Conservation (phyloP, 2,797 vertebrate species). For the Synaphobranchus kaupii region DNA sequence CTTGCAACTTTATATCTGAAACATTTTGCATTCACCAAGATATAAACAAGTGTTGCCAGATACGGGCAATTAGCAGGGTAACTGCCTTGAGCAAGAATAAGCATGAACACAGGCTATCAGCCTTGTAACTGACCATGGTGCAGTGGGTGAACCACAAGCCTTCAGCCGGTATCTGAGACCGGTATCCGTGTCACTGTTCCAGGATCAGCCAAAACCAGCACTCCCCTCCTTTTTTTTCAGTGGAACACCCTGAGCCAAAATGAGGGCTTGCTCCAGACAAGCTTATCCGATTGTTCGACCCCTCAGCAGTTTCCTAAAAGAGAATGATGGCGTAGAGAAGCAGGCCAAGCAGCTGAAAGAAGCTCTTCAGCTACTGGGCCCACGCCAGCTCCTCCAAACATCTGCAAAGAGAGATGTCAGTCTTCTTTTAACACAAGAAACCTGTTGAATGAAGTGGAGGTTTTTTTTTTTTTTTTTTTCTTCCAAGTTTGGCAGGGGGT, state of each 20-base stretch:
- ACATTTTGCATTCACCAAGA: too few species aligned
- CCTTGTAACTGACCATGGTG: constrained; percentile 34
- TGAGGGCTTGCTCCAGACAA: neutral
- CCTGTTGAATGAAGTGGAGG: constrained; percentile 55
- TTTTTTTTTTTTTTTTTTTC: neutral
- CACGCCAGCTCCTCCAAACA: constrained; percentile 39
- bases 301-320: neutral
- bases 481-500: constrained; percentile 16
- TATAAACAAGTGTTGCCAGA: too few species aligned
- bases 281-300: neutral
- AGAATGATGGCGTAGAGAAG: neutral
- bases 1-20: too few species aligned
- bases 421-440: constrained; percentile 53
- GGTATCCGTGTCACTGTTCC: neutral
- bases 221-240: neutral
- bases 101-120: too few species aligned
- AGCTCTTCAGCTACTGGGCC: neutral
- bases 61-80: too few species aligned
- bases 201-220: neutral
- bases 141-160: neutral
- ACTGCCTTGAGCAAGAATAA: too few species aligned
- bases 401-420: constrained; percentile 60
- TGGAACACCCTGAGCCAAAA: neutral
- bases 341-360: neutral
- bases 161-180: neutral